Conservation (phyloP, 2,113 vertebrate genomes). For the Centrocercus urophasianus region DNA sequence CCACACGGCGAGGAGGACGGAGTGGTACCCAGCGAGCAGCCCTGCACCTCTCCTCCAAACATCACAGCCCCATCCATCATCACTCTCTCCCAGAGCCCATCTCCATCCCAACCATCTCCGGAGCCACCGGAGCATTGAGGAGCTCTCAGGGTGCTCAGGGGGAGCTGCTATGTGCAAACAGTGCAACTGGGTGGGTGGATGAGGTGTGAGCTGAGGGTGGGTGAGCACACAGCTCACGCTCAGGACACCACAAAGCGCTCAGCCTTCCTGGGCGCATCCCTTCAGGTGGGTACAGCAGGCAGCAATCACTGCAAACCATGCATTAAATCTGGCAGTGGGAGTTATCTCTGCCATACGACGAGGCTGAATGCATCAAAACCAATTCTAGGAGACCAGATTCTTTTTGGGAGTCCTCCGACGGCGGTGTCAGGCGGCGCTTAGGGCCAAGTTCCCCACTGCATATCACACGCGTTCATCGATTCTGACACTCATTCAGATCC, state of each 20-base stretch:
- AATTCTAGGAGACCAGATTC: not conserved
- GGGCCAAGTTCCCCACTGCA: constrained; percentile 4
- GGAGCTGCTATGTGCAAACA: not conserved
- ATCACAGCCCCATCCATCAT: not conserved
- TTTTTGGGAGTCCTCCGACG: not conserved
- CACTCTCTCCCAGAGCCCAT: not conserved
- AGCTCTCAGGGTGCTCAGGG: too few relatives aligned
- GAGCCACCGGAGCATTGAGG: too few relatives aligned
- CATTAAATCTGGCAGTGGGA: not conserved
- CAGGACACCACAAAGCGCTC: not conserved
- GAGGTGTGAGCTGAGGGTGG: constrained; percentile 42
- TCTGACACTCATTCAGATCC: not conserved
- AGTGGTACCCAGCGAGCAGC: not conserved
- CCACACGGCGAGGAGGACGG: not conserved
- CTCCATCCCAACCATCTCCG: not conserved
- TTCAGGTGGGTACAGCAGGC: not conserved
- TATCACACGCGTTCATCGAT: not conserved
- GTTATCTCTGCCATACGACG: not conserved
- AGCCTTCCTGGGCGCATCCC: not conserved
- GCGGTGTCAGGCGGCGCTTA: not conserved
- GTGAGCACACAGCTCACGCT: not conserved
- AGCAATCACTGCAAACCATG: not conserved
- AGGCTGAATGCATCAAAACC: not conserved
- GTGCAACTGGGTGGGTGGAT: constrained; percentile 54
- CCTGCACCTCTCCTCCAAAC: not conserved